Conservation (phyloP, 2,113 vertebrate species). For the Sinosuthora webbiana region DNA sequence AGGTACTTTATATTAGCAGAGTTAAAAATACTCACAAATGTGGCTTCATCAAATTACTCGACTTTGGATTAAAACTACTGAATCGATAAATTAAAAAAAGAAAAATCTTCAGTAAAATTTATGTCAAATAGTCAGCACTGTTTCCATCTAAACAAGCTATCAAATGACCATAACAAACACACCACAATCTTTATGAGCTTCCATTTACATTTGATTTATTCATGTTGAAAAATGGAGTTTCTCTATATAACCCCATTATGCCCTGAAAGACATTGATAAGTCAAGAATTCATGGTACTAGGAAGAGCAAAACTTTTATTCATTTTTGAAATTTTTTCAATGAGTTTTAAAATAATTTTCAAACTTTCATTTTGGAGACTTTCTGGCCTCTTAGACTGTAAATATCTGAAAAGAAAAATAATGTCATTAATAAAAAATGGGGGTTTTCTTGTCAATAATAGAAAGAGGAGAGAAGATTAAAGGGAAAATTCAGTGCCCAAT, state of each 20-base stretch:
- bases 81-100: constrained; percentile 37
- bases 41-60: neutral
- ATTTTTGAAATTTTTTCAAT: neutral
- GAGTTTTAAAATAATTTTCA: neutral
- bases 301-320: neutral
- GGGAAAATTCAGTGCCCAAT: neutral
- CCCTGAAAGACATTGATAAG: neutral
- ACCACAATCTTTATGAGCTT: constrained; percentile 17
- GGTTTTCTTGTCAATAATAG: fast-evolving
- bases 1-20: neutral
- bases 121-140: neutral
- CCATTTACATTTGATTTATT: constrained; percentile 40
- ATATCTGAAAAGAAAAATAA: neutral
- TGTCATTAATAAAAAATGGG: neutral
- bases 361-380: neutral
- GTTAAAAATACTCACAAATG: neutral
- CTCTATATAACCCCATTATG: neutral
- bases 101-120: constrained; percentile 15
- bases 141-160: constrained; percentile 21
- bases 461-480: neutral
- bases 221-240: neutral
- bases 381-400: neutral
- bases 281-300: neutral
- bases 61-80: neutral
- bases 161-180: neutral